Conservation (phyloP, 2,113 vertebrate genomes). For the Cololabis saira region DNA sequence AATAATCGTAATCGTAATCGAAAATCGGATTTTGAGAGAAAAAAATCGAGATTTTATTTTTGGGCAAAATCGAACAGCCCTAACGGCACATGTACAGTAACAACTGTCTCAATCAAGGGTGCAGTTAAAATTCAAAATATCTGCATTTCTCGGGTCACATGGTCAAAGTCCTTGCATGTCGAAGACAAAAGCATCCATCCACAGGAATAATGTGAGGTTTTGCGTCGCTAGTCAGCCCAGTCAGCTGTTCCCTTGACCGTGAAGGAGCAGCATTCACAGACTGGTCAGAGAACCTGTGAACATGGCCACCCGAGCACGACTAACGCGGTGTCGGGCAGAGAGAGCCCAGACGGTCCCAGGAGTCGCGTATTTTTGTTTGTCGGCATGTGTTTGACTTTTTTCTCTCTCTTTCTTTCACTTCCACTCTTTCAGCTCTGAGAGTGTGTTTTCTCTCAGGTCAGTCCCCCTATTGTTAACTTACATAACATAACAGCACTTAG, state of each 20-base stretch:
- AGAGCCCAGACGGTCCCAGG: constrained; percentile 25
- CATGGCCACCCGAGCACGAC: constrained; percentile 21
- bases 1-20: too few relatives aligned
- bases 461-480: constrained; percentile 63
- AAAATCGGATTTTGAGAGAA: too few relatives aligned
- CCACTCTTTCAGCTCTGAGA: constrained; percentile 34
- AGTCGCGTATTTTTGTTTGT: constrained; percentile 32
- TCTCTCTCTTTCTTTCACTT: constrained; percentile 28
- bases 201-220: constrained; percentile 24
- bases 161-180: not conserved
- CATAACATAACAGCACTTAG: constrained; percentile 65
- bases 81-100: too few relatives aligned
- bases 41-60: too few relatives aligned
- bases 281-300: constrained; percentile 45
- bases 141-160: not conserved
- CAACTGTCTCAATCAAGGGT: too few relatives aligned
- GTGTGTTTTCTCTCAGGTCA: constrained; percentile 57
- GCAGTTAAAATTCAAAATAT: too few relatives aligned
- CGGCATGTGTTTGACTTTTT: constrained; percentile 23
- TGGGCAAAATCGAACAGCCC: too few relatives aligned
- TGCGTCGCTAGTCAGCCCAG: constrained; percentile 26
- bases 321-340: constrained; percentile 12
- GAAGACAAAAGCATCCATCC: not conserved
- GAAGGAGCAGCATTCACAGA: constrained; percentile 23
- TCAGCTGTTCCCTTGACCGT: constrained; percentile 13